Percentiles rank a stretch among this genome's conserved stretches.
These are phyloP conservation scores for Selenia dentaria DNA, from an alignment of 2,888 invertebrate species.

Conservation along the genomic window DNA sequence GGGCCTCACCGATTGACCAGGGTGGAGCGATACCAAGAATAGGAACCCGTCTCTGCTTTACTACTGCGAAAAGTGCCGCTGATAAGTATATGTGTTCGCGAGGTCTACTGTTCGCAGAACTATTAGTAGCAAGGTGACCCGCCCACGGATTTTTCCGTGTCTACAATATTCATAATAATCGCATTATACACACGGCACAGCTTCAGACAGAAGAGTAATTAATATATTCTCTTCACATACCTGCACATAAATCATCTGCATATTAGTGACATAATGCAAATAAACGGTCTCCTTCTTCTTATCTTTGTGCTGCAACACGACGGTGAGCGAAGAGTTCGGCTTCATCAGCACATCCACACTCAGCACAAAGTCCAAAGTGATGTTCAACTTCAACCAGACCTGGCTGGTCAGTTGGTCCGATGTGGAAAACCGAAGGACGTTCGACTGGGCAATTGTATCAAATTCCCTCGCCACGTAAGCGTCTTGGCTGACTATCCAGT, in stretches of 20 bases:
- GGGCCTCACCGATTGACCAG: no score
- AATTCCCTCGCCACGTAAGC: slow-evolving; percentile 86
- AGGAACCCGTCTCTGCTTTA: no score
- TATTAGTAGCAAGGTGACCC: no score
- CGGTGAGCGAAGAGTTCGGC: slow-evolving; percentile 92
- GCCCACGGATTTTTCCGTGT: no score
- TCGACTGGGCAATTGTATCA: slow-evolving; percentile 84
- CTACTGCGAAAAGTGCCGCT: no score
- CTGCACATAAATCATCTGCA: slow-evolving; percentile 89
- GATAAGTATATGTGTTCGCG: no score
- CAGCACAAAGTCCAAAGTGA: slow-evolving; percentile 88
- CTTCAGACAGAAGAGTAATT: no score
- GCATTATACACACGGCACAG: no score
- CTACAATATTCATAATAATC: no score
- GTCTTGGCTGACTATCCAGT: slow-evolving; percentile 90
- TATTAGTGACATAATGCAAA: slow-evolving; percentile 92
- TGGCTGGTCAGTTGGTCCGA: slow-evolving; percentile 88
- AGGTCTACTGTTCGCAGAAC: no score
- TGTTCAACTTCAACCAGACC: slow-evolving; percentile 85
- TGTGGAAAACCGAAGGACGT: slow-evolving; percentile 89
- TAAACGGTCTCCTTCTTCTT: slow-evolving; percentile 91
- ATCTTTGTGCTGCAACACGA: slow-evolving; percentile 90
- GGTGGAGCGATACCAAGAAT: no score
- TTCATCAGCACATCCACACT: slow-evolving; percentile 89
- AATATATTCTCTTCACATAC: no score